A percentile compares a stretch with the other conserved stretches of the same genome.
Conservation (phyloP, 2,113 vertebrate species). For the Lichenostomus cassidix region DNA sequence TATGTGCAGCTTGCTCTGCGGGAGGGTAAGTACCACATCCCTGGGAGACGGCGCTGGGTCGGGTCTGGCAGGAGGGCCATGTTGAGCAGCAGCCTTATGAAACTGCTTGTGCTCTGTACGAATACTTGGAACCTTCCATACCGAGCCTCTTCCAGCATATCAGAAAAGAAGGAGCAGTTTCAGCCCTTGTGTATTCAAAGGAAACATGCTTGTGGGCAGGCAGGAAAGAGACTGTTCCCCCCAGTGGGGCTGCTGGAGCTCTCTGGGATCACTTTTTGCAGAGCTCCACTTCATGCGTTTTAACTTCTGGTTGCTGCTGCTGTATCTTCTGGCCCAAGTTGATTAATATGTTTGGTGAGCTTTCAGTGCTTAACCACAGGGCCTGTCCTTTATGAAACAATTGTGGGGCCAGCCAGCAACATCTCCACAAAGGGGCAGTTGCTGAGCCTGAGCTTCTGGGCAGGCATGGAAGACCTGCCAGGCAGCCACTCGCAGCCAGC, state of each 20-base stretch:
- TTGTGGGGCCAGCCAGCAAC: not conserved
- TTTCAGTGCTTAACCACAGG: not conserved
- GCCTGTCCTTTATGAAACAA: not conserved
- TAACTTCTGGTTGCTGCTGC: not conserved
- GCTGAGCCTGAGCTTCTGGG: not conserved
- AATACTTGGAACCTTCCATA: not conserved
- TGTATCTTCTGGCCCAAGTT: not conserved
- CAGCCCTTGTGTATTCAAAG: not conserved
- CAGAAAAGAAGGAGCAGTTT: not conserved
- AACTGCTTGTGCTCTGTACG: not conserved
- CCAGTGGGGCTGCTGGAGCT: not conserved
- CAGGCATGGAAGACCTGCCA: not conserved
- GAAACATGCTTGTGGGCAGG: not conserved
- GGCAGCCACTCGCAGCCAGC: not conserved
- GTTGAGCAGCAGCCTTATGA: not conserved
- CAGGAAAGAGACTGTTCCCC: not conserved
- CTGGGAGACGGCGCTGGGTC: fast-evolving
- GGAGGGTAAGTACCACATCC: not conserved
- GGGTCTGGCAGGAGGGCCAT: not conserved
- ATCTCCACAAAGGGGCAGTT: not conserved
- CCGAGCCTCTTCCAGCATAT: not conserved
- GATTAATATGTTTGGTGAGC: not conserved
- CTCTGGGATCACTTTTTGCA: not conserved
- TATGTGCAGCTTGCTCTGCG: not conserved
- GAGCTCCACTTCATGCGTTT: fast-evolving